These are phyloP conservation scores for Platygyra sinensis DNA, from an alignment of 64 coral and sea anemone genomes.

Conservation along the genomic window DNA sequence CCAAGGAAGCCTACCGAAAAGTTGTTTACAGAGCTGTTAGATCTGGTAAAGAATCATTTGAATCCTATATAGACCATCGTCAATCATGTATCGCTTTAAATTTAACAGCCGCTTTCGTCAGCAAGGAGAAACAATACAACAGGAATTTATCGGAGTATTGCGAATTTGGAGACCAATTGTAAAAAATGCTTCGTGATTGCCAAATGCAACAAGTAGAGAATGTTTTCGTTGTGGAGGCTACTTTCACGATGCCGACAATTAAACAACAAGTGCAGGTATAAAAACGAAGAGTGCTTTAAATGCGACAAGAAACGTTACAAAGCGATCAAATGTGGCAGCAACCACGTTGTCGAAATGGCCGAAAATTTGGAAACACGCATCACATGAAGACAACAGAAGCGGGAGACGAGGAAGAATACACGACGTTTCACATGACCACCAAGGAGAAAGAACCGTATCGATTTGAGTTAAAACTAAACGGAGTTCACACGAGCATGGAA, in stretches of 20 bases:
- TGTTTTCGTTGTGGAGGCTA: not conserved
- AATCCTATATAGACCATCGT: too few species aligned
- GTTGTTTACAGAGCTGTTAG: too few species aligned
- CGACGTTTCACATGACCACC: not conserved
- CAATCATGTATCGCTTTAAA: too few species aligned
- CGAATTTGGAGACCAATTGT: not conserved
- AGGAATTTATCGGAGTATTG: not conserved
- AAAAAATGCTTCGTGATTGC: not conserved
- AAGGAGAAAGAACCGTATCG: not conserved
- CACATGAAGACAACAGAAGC: not conserved
- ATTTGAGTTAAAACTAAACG: too few species aligned
- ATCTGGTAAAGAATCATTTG: too few species aligned
- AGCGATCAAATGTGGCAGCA: not conserved
- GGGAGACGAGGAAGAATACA: not conserved
- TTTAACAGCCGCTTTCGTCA: too few species aligned
- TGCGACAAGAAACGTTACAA: not conserved
- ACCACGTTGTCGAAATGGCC: not conserved
- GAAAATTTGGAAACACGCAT: not conserved
- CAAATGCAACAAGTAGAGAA: too few species aligned
- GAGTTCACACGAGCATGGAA: too few species aligned
- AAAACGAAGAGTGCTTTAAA: not conserved
- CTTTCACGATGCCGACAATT: not conserved
- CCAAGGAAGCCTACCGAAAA: too few species aligned
- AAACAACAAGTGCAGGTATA: not conserved
- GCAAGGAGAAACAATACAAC: too few species aligned